Evolutionary conservation across 2,797 vertebrate species (phyloP).

Genomic region (Zenarchopterus dispar): DNA sequence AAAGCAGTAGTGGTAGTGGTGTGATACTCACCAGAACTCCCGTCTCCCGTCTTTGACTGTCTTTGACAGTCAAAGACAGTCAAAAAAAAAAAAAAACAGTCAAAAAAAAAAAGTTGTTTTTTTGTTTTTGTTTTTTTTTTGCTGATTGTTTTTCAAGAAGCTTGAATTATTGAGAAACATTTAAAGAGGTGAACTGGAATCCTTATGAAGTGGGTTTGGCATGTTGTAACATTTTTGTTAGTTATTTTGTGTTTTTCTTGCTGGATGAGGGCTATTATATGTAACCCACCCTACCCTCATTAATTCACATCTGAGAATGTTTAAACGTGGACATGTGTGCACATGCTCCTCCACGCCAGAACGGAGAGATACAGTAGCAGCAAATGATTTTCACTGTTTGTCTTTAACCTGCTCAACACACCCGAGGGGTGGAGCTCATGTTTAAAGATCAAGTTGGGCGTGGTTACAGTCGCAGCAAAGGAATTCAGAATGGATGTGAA

Average conservation of each 20-base stretch:
- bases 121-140: too few species aligned
- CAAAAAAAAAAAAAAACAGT: too few species aligned
- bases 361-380: conserved; percentile 30
- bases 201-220: conserved; percentile 43
- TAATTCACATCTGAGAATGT: conserved; percentile 38
- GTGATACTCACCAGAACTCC: conserved; percentile 36
- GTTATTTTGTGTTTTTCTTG: conserved; percentile 39
- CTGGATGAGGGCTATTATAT: conserved; percentile 29
- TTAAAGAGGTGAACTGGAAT: conserved; percentile 44
- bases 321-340: conserved; percentile 27
- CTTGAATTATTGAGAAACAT: conserved; percentile 23
- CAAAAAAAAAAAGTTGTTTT: too few species aligned
- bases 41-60: background rate
- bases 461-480: too few species aligned
- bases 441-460: background rate
- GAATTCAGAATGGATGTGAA: too few species aligned
- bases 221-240: conserved; percentile 14
- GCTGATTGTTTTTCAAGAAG: conserved; percentile 35
- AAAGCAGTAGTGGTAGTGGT: conserved; percentile 26
- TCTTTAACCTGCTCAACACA: conserved; percentile 7
- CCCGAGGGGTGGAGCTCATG: conserved; percentile 16
- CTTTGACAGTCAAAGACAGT: too few species aligned
- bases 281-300: conserved; percentile 45
- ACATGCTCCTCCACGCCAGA: background rate
- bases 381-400: conserved; percentile 24